Percentiles rank a stretch among this genome's conserved stretches.
phyloP scores from a whole-genome alignment of 2,797 vertebrate species.

The Tiaroga cobitis region DNA sequence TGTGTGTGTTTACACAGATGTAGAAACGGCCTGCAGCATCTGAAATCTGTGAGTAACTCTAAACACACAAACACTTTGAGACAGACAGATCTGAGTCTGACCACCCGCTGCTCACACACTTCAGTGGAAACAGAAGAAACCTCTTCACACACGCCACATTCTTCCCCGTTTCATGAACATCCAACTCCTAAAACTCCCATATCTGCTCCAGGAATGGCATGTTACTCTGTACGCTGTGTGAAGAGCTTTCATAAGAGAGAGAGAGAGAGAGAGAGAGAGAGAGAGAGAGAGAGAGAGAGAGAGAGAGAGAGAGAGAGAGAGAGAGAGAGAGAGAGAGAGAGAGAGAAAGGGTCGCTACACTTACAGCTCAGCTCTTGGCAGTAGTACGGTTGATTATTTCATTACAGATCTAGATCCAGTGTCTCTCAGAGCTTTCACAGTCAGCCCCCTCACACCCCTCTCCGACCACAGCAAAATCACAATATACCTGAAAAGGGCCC shows the following conservation, averaged over 20 bases:
- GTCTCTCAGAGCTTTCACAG: no score
- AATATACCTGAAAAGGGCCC: no score
- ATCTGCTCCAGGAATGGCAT: not conserved
- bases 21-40: not conserved
- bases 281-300: not conserved
- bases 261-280: not conserved
- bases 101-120: constrained; percentile 6
- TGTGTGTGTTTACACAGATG: not conserved
- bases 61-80: constrained; percentile 1
- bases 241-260: not conserved
- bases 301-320: not conserved
- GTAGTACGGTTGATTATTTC: no score
- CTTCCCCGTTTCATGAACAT: not conserved
- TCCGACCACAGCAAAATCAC: no score
- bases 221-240: not conserved
- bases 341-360: no score
- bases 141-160: not conserved
- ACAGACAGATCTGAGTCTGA: not conserved
- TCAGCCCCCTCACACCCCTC: no score
- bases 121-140: not conserved
- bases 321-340: no score
- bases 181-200: not conserved
- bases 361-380: no score
- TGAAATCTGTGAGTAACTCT: not conserved
- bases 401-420: no score